These are phyloP conservation scores for Drosophila ironensis DNA, from an alignment of 1,140 invertebrate genomes.

Conservation along the genomic window DNA sequence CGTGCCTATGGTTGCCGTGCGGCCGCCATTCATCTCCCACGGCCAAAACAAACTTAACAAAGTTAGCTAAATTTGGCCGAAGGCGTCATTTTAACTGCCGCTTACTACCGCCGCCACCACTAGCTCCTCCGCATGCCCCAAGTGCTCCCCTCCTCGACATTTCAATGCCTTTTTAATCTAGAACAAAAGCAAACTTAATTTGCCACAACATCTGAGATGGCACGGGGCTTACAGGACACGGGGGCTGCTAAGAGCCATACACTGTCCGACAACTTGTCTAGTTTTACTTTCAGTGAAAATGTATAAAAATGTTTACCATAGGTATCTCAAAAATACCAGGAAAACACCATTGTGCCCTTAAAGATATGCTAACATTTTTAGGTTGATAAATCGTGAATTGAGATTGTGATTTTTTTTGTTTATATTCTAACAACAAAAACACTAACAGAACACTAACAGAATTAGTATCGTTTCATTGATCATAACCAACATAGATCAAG, in stretches of 20 bases:
- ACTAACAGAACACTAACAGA: too few species aligned
- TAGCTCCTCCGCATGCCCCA: neutral
- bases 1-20: too few species aligned
- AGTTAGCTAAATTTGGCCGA: conserved; percentile 54
- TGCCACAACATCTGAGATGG: conserved; percentile 57
- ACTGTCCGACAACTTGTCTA: neutral
- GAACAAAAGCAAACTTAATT: conserved; percentile 66
- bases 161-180: conserved; percentile 65
- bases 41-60: conserved; percentile 52
- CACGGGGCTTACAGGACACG: conserved; percentile 12
- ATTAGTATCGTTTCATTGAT: too few species aligned
- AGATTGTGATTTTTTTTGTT: too few species aligned
- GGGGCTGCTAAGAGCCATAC: neutral
- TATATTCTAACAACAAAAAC: too few species aligned
- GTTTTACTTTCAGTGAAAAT: too few species aligned
- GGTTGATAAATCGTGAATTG: too few species aligned
- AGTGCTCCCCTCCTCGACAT: conserved; percentile 21
- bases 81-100: conserved; percentile 56
- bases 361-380: too few species aligned
- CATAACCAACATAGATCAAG: too few species aligned
- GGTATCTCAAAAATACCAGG: too few species aligned
- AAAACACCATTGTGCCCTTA: too few species aligned
- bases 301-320: too few species aligned
- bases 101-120: conserved; percentile 20
- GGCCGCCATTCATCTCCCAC: conserved; percentile 17